A percentile compares a stretch with the other conserved stretches of the same genome.
Evolutionary conservation across 2,797 vertebrate genomes (phyloP).

Genomic region (Molothrus ater): DNA sequence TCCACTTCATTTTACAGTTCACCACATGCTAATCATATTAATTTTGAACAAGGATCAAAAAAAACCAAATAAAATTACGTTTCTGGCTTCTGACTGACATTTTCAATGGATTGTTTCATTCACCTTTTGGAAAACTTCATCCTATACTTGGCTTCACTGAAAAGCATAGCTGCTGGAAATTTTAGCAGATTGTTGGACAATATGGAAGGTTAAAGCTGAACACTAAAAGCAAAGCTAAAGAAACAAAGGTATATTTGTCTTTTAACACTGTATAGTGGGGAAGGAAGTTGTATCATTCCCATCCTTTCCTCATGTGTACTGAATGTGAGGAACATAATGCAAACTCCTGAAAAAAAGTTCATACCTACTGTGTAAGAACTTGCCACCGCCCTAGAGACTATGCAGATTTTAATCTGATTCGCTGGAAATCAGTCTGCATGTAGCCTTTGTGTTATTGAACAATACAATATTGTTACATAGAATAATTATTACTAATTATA

Average conservation of each 20-base stretch:
- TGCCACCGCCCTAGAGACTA: neutral
- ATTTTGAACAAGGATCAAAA: slow-evolving; percentile 56
- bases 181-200: slow-evolving; percentile 13
- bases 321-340: fast-evolving
- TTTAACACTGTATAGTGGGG: neutral
- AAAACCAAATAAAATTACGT: slow-evolving; percentile 38
- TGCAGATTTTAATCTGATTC: neutral
- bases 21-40: slow-evolving; percentile 51
- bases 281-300: neutral
- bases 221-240: neutral
- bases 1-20: slow-evolving; percentile 63
- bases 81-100: slow-evolving; percentile 59
- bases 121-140: slow-evolving; percentile 54
- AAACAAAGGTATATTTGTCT: neutral
- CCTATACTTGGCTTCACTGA: slow-evolving; percentile 11
- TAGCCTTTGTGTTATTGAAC: neutral
- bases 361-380: neutral
- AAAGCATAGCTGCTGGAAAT: slow-evolving; percentile 35
- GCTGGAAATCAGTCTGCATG: neutral
- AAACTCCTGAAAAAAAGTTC: neutral
- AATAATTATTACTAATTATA: neutral
- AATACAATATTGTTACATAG: neutral
- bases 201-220: neutral
- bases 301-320: neutral
- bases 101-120: slow-evolving; percentile 57